Base-by-base conservation (phyloP, 2,888 invertebrate genomes). In the Idaea straminata region DNA sequence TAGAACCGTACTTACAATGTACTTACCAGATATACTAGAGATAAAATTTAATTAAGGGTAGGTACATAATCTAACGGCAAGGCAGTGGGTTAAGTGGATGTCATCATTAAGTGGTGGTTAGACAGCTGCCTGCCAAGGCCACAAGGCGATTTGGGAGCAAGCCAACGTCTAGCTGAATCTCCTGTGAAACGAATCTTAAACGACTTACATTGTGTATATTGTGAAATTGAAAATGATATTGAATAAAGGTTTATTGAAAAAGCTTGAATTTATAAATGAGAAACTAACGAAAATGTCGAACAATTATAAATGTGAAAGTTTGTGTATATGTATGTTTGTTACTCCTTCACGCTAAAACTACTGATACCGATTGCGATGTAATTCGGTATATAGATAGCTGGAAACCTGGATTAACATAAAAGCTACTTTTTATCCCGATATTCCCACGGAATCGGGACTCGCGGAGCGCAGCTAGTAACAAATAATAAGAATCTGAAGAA, bases 101-200 rank as follows among this genome's bases (percentile, higher is more conserved):
- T 79, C 81, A 78, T 82, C 74, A 79, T 81, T 79, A 82, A 80
- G 76, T 67, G 70, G 72, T 68, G 71, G 75, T 75, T 76, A 72
- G 64, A 65, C 62, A 61, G 74, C 78, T 84, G 85, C 81, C 83
- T 84, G 85, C 81, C 83, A 82, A 82, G 81, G 81, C 72, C 81
- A 79, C 70, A 69, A 73, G 74, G 68, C 77, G 75, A 83, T 83
- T 86, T 86, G 87, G 85, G 83, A 72, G 69, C 68, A 64, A 64
- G 84, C 85, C 85, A 86, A 76, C 69, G 64, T 68, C 71, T 74
- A 61, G 67, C 72, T 64, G 64, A 64, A 65, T 67, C 63, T 64
- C 67, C 69, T 71, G 69, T 67, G 67, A 72, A 75, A 69, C 72
- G 71, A 72, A 67, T 72, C 71, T 76, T 64, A 62, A 73, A 69